Evolutionary conservation across 1,140 invertebrate species (phyloP).

Genomic region (Drosophila sucinea): DNA sequence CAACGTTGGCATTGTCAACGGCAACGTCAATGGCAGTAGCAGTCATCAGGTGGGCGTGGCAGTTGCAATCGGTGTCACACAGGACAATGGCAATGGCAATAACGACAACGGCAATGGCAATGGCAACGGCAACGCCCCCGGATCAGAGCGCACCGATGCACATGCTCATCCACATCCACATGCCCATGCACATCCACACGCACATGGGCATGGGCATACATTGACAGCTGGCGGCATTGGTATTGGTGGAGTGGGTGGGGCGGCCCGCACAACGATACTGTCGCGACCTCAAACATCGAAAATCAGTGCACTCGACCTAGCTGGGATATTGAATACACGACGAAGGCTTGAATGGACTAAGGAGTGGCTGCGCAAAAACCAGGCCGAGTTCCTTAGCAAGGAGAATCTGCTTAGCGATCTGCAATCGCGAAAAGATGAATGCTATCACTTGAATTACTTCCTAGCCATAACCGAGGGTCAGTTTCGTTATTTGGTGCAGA

Average conservation of each 20-base stretch:
- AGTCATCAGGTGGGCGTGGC: constrained; percentile 71
- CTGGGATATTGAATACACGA: constrained; percentile 74
- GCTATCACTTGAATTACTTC: constrained; percentile 82
- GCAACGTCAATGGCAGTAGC: constrained; percentile 24
- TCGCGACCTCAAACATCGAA: constrained; percentile 70
- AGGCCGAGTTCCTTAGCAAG: constrained; percentile 74
- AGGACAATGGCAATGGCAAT: constrained; percentile 69
- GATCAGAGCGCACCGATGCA: constrained; percentile 44
- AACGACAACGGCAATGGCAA: constrained; percentile 54
- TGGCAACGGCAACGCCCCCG: constrained; percentile 58
- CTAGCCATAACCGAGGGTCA: constrained; percentile 80
- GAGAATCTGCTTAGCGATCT: constrained; percentile 76
- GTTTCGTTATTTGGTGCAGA: constrained; percentile 75
- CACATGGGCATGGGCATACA: constrained; percentile 13
- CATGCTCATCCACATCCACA: constrained; percentile 23
- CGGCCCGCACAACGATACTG: constrained; percentile 66
- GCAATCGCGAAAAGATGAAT: constrained; percentile 78
- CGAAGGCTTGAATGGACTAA: constrained; percentile 78
- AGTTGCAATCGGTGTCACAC: constrained; percentile 65
- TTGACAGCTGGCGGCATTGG: constrained; percentile 21
- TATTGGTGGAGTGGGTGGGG: constrained; percentile 46
- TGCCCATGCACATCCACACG: background rate
- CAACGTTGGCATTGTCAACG: constrained; percentile 15
- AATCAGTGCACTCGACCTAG: constrained; percentile 74
- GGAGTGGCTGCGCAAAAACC: constrained; percentile 80